These are phyloP conservation scores for Oligia strigilis DNA, from an alignment of 2,888 invertebrate genomes.

Conservation along the genomic window DNA sequence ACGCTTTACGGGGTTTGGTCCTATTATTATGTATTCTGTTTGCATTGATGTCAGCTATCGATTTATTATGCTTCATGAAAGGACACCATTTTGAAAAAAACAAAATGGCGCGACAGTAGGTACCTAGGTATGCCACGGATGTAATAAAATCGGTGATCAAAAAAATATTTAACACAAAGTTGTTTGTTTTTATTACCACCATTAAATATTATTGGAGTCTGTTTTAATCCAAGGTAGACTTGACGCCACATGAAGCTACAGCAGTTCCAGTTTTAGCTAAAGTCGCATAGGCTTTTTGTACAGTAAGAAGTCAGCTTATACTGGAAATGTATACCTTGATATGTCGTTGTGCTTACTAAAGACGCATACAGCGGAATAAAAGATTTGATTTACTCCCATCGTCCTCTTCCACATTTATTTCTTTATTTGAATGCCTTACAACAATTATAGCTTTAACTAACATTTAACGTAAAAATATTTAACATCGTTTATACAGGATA, in stretches of 20 bases:
- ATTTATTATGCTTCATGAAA: too few species aligned
- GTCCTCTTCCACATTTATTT: slow-evolving; percentile 74
- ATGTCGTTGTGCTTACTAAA: neutral
- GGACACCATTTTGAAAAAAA: too few species aligned
- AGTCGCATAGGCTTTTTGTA: neutral
- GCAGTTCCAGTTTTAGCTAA: neutral
- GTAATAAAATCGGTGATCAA: neutral
- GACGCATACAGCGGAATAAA: slow-evolving; percentile 30
- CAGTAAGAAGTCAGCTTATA: neutral
- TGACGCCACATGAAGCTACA: neutral
- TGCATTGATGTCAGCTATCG: too few species aligned
- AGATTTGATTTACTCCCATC: slow-evolving; percentile 76
- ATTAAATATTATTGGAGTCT: neutral
- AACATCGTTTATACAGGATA: slow-evolving; percentile 66
- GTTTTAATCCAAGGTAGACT: neutral
- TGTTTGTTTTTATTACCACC: neutral
- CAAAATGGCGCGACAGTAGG: neutral
- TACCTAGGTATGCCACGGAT: neutral
- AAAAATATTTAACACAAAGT: neutral
- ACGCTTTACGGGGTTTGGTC: too few species aligned
- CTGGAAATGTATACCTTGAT: neutral
- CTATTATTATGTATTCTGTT: too few species aligned
- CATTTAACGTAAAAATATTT: slow-evolving; percentile 66
- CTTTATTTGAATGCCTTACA: slow-evolving; percentile 64
- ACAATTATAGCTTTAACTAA: slow-evolving; percentile 65